Percentiles rank a stretch among this genome's conserved stretches.
Evolutionary conservation across 1,140 invertebrate genomes (phyloP).

Genomic region (Orchestia grillus): DNA sequence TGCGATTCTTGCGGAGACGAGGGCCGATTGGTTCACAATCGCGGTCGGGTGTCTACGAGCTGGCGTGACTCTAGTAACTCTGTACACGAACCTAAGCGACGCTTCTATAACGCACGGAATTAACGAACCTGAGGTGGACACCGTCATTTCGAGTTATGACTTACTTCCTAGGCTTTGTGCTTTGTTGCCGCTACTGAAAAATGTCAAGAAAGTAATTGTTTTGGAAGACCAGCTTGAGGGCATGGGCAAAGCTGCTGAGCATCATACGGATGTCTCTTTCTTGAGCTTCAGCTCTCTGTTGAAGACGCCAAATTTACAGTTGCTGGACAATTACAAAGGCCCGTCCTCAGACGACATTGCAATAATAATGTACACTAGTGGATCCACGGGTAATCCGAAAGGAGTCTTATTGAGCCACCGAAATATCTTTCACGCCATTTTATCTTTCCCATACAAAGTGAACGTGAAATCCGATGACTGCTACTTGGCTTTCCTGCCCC

Average conservation of each 20-base stretch:
- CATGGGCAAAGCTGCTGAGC: constrained; percentile 58
- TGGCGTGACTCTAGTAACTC: constrained; percentile 66
- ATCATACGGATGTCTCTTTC: constrained; percentile 50
- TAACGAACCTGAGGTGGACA: constrained; percentile 67
- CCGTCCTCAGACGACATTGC: constrained; percentile 64
- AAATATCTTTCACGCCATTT: constrained; percentile 65
- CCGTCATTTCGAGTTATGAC: constrained; percentile 66
- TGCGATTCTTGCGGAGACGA: constrained; percentile 73
- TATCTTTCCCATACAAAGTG: constrained; percentile 62
- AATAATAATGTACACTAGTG: constrained; percentile 75
- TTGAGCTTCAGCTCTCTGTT: constrained; percentile 57
- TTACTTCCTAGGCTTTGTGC: constrained; percentile 64
- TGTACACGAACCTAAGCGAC: constrained; percentile 68
- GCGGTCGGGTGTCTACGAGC: constrained; percentile 72
- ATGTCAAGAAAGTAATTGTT: constrained; percentile 65
- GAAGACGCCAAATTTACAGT: constrained; percentile 23
- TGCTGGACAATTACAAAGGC: constrained; percentile 26
- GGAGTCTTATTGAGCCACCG: constrained; percentile 68
- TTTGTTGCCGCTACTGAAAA: constrained; percentile 59
- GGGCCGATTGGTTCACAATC: constrained; percentile 74
- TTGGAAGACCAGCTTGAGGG: constrained; percentile 68
- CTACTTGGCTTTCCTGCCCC: constrained; percentile 69
- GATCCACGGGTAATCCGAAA: constrained; percentile 80
- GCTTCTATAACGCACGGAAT: constrained; percentile 64
- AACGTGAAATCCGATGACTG: constrained; percentile 69